phyloP scores from a whole-genome alignment of 2,888 invertebrate species.

The Agriopis aurantiaria region DNA sequence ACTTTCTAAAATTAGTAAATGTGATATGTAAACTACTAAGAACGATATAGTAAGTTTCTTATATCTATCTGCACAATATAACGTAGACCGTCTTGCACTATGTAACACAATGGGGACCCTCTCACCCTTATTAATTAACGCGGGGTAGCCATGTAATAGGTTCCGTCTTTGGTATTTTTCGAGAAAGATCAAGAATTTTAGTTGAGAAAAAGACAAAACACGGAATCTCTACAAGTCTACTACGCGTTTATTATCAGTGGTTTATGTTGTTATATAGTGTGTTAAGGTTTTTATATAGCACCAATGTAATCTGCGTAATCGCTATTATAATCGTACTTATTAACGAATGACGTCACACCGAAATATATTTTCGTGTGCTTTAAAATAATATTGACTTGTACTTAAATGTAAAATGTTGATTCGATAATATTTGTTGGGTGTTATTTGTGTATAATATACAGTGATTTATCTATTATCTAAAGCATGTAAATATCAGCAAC shows the following conservation, averaged over 20 bases:
- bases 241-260: no score
- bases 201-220: no score
- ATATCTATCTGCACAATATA: slow-evolving; percentile 34
- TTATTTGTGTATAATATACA: slow-evolving; percentile 79
- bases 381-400: slow-evolving; percentile 68
- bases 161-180: no score
- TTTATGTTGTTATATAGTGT: slow-evolving; percentile 38
- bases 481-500: slow-evolving; percentile 81
- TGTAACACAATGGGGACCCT: slow-evolving; percentile 28
- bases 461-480: slow-evolving; percentile 75
- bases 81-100: slow-evolving; percentile 35
- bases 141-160: no score
- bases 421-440: slow-evolving; percentile 75
- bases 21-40: slow-evolving; percentile 35
- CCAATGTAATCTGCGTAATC: slow-evolving; percentile 39
- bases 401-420: slow-evolving; percentile 70
- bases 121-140: neutral
- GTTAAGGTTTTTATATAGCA: slow-evolving; percentile 37
- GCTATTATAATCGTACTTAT: slow-evolving; percentile 50
- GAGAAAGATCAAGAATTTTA: no score
- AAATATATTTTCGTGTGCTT: slow-evolving; percentile 67
- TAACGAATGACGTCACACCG: slow-evolving; percentile 57
- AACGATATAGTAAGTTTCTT: slow-evolving; percentile 30
- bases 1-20: slow-evolving; percentile 29
- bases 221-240: no score